Evolutionary conservation across 2,113 vertebrate species (phyloP).

Genomic region (Boulengeromyrus knoepffleri): DNA sequence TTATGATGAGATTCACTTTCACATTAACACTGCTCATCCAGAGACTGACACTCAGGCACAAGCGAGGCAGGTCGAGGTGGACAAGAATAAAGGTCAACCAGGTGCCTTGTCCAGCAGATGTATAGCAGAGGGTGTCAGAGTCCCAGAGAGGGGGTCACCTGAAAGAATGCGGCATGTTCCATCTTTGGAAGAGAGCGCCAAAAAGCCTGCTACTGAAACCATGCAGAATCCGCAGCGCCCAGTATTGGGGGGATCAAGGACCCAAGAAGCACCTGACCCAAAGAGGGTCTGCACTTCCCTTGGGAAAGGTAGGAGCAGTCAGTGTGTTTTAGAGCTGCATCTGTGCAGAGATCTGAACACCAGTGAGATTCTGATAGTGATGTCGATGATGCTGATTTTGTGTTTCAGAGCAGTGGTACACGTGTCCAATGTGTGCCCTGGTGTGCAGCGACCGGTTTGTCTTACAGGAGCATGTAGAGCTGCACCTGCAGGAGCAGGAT

Average conservation of each 20-base stretch:
- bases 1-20: constrained; percentile 63
- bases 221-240: neutral
- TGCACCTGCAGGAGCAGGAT: constrained; percentile 49
- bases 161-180: too few species aligned
- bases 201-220: neutral
- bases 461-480: constrained; percentile 61
- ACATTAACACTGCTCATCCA: constrained; percentile 56
- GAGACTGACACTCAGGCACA: constrained; percentile 37
- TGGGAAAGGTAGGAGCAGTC: neutral
- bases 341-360: neutral
- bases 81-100: neutral
- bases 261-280: constrained; percentile 11
- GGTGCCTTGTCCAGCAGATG: neutral
- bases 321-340: neutral
- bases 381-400: constrained; percentile 11
- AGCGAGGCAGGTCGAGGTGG: constrained; percentile 23
- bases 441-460: constrained; percentile 49
- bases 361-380: neutral
- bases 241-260: neutral
- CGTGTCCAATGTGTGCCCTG: constrained; percentile 81
- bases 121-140: neutral
- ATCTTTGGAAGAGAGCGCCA: too few species aligned
- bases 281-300: constrained; percentile 27
- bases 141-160: neutral
- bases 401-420: constrained; percentile 50